These are phyloP conservation scores for Tinea pellionella DNA, from an alignment of 2,888 invertebrate species.

Conservation along the genomic window DNA sequence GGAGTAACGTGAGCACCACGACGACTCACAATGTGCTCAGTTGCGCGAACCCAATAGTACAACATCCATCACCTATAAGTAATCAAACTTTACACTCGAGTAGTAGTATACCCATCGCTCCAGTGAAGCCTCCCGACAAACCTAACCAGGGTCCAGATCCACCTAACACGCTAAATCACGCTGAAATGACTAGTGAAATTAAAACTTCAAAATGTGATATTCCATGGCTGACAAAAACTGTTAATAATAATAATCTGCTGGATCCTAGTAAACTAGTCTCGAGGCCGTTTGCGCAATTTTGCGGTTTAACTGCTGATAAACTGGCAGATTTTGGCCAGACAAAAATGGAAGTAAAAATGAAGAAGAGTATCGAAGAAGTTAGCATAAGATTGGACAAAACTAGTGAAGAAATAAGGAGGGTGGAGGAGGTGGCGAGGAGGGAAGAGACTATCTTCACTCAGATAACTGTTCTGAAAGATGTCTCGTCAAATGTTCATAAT, in stretches of 20 bases:
- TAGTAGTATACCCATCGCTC: constrained; percentile 59
- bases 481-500: constrained; percentile 55
- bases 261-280: constrained; percentile 43
- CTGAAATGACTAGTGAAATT: constrained; percentile 34
- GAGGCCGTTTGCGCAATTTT: constrained; percentile 58
- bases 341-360: constrained; percentile 23
- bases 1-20: constrained; percentile 47
- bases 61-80: constrained; percentile 46
- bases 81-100: constrained; percentile 18
- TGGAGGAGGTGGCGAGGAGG: constrained; percentile 48
- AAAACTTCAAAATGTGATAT: constrained; percentile 51
- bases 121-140: constrained; percentile 59
- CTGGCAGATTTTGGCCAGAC: constrained; percentile 25
- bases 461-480: constrained; percentile 59
- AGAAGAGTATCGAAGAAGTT: constrained; percentile 19
- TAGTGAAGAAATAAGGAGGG: constrained; percentile 36
- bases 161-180: constrained; percentile 56
- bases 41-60: constrained; percentile 28
- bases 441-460: constrained; percentile 60
- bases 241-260: constrained; percentile 56
- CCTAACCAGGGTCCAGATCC: constrained; percentile 61
- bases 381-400: constrained; percentile 24
- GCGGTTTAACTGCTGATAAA: constrained; percentile 41
- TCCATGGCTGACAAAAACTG: constrained; percentile 61
- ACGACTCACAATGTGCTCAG: constrained; percentile 18